Evolutionary conservation across 2,797 vertebrate genomes (phyloP), one percentile per base, ranked within the genome.

Genomic region (Sus cebifrons): DNA sequence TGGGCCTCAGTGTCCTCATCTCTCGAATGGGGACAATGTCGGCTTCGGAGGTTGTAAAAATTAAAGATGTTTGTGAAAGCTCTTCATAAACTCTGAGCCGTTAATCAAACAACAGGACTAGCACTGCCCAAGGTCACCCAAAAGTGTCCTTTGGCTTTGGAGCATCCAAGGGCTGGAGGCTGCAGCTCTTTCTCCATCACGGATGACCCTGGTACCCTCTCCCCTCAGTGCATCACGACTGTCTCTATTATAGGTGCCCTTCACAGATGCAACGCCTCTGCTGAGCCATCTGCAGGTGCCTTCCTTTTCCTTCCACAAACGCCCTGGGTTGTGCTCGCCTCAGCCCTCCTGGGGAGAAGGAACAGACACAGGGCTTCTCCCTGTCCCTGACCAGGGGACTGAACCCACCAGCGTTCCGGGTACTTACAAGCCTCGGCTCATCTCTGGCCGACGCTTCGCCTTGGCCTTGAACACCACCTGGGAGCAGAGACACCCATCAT

Each of bases 381-480:
- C 89, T 67, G 56, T 36, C 71, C 52, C 73, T n/a, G 86, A 73
- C n/a, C 62, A 29, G 32, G 49, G 13, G 44, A 54, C 49, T n/a
- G n/a, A 75, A n/a, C 49, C 90, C 89, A 77, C n/a, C 44, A 9
- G 25, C 0, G 21, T 60, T 79, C 71, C 5, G 0, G 88, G 89
- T 96, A 99, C 99, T 99, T 97, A 99, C 99, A 99, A 97, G 97
- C 98, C 98, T 98, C 98, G 98, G 96, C 98, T 97, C 93, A 98
- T 98, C 40, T 99, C 98, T 0, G 99, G 98, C 93, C 93, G 98
- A 92, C 98, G 99, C 9, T 98, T 98, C 16, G 98, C 98, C 96
- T 98, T 99, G 81, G 99, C 99, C 98, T 99, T 99, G 84, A 99
- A 99, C 91, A 99, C 98, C 84, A 99, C 99, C 99, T 99, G 98